Evolutionary conservation across 92 coral and sea anemone genomes (phyloP).

Genomic region (Epizoanthus illoricatus): DNA sequence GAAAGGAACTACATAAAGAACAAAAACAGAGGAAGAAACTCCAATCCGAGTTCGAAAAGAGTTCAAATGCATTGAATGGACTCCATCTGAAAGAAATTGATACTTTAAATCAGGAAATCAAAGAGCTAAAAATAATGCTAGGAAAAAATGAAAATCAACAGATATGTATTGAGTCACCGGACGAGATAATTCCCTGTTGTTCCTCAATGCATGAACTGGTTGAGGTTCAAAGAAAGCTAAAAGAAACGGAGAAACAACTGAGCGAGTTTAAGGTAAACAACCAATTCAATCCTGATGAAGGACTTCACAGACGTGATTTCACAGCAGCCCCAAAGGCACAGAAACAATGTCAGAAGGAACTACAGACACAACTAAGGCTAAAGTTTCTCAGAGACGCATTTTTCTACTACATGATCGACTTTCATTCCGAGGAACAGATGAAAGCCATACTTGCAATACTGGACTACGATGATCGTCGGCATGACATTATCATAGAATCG

Average conservation of each 20-base stretch:
- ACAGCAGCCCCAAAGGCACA: conserved; percentile 19
- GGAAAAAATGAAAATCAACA: conserved; percentile 46
- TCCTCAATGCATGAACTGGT: conserved; percentile 93
- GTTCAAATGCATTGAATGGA: conserved; percentile 54
- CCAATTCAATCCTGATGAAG: conserved; percentile 39
- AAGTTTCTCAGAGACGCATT: conserved; percentile 96
- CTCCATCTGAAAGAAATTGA: conserved; percentile 58
- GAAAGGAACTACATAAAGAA: conserved; percentile 89
- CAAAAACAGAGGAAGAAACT: conserved; percentile 69
- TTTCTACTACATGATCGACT: conserved; percentile 96
- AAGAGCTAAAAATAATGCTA: conserved; percentile 61
- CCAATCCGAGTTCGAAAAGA: conserved; percentile 50
- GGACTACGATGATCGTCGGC: conserved; percentile 92
- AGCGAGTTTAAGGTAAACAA: conserved; percentile 74
- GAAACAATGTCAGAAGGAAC: conserved; percentile 65
- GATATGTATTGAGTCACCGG: conserved; percentile 63
- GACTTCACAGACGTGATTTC: conserved; percentile 2
- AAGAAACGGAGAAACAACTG: conserved; percentile 66
- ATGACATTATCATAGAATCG: conserved; percentile 84
- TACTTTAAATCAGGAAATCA: conserved; percentile 56
- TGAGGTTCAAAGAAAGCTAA: conserved; percentile 71
- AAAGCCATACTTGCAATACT: conserved; percentile 94
- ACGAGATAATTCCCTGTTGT: conserved; percentile 88
- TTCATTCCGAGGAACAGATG: conserved; percentile 96
- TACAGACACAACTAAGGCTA: conserved; percentile 79